A percentile compares a stretch with the other conserved stretches of the same genome.
These are phyloP conservation scores for Aromia moschata DNA, from an alignment of 2,888 invertebrate genomes.

Conservation along the genomic window DNA sequence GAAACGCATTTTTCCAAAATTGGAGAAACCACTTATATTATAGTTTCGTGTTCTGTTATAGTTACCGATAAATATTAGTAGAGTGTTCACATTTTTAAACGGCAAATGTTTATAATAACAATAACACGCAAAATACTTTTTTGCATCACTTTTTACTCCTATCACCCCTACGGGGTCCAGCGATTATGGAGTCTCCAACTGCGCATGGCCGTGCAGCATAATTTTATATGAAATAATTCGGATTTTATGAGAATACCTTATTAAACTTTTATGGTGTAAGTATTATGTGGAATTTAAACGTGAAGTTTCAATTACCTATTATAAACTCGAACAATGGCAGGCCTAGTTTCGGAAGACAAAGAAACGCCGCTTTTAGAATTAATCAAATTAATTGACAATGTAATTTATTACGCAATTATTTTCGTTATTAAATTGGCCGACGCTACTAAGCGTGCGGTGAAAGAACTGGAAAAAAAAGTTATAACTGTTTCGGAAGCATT, in stretches of 20 bases:
- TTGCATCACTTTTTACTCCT: no score
- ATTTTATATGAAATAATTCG: constrained; percentile 16
- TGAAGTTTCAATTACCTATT: constrained; percentile 19
- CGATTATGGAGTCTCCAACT: constrained; percentile 12
- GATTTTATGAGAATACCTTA: constrained; percentile 8
- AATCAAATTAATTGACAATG: constrained; percentile 15
- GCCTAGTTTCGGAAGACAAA: constrained; percentile 5
- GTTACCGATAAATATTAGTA: no score
- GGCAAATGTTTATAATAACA: no score
- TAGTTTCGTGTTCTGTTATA: no score
- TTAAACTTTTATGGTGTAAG: constrained; percentile 10
- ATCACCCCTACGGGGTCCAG: no score
- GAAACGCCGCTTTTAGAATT: constrained; percentile 8
- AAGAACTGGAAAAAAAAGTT: not conserved
- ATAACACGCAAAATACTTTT: no score
- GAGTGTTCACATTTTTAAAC: no score
- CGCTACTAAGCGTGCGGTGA: not conserved
- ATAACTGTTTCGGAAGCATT: not conserved
- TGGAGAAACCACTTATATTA: no score
- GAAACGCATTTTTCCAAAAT: no score
- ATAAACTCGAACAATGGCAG: constrained; percentile 6
- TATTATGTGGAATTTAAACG: constrained; percentile 15
- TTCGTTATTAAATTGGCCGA: constrained; percentile 9
- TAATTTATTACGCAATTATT: constrained; percentile 12
- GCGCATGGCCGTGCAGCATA: not conserved